A percentile compares a stretch with the other conserved stretches of the same genome.
Evolutionary conservation across 1,140 invertebrate species (phyloP).

Genomic region (Drosophila seguyi): DNA sequence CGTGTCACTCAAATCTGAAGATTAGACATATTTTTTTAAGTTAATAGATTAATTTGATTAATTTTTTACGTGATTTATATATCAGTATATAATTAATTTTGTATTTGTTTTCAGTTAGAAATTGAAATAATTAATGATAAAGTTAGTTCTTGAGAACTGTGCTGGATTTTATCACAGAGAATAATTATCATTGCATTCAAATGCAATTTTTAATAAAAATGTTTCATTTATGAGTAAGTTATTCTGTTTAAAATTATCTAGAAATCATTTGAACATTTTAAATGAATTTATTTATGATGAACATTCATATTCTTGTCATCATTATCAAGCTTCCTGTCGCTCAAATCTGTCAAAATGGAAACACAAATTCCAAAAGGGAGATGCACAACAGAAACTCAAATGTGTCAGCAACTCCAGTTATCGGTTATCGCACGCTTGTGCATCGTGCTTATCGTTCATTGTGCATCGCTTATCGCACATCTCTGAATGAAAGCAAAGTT

Average conservation of each 20-base stretch:
- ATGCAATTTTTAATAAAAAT: not conserved
- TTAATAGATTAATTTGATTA: not conserved
- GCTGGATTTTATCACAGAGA: too few species aligned
- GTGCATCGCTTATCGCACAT: constrained; percentile 33
- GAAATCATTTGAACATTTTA: not conserved
- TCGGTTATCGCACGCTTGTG: constrained; percentile 29
- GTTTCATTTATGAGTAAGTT: not conserved
- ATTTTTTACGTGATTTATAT: not conserved
- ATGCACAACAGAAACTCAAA: constrained; percentile 7
- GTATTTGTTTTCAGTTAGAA: not conserved
- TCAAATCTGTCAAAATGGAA: constrained; percentile 86
- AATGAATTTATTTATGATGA: not conserved
- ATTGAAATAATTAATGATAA: not conserved
- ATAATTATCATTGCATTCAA: not conserved
- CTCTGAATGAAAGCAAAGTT: constrained; percentile 55
- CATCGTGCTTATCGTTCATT: constrained; percentile 9
- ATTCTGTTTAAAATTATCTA: fast-evolving
- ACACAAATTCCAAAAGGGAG: constrained; percentile 60
- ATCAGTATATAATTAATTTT: not conserved
- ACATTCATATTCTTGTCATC: not conserved
- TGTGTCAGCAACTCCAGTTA: constrained; percentile 33
- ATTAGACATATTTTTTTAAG: not conserved
- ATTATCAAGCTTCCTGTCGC: constrained; percentile 83
- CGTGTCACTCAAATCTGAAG: constrained; percentile 80
- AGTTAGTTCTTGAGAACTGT: not conserved